phyloP scores from a whole-genome alignment of 1,140 invertebrate genomes.

The Probaryconus sp. region DNA sequence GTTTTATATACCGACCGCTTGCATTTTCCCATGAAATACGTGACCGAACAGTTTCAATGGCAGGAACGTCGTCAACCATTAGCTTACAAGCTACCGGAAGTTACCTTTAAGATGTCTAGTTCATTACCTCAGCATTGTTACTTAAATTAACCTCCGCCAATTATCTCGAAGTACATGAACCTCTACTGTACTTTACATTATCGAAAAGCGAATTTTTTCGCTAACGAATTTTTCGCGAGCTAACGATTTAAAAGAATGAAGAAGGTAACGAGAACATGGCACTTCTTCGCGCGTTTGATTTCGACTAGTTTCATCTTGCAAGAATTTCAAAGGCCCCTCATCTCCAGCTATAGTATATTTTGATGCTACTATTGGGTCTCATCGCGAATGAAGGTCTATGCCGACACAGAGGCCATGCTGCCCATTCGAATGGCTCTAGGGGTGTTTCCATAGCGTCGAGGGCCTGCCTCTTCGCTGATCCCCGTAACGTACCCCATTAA shows the following conservation, averaged over 20 bases:
- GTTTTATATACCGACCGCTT: constrained; percentile 14
- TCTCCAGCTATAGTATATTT: constrained; percentile 45
- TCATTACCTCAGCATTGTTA: too few species aligned
- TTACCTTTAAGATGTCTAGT: background rate
- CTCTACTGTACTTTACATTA: too few species aligned
- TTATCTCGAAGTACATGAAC: too few species aligned
- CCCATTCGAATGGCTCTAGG: constrained; percentile 72
- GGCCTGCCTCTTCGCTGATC: constrained; percentile 67
- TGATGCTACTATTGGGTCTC: constrained; percentile 57
- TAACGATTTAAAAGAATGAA: too few species aligned
- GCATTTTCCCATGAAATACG: constrained; percentile 16
- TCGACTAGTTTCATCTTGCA: constrained; percentile 68
- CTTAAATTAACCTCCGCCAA: too few species aligned
- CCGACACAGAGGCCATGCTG: constrained; percentile 68
- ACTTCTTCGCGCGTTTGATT: constrained; percentile 66
- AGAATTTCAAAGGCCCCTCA: constrained; percentile 68
- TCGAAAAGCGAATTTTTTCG: too few species aligned
- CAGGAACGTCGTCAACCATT: constrained; percentile 2
- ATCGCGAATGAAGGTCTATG: constrained; percentile 45
- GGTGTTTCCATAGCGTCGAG: constrained; percentile 69
- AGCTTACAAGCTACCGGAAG: background rate
- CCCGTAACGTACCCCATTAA: constrained; percentile 54
- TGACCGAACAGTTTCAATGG: constrained; percentile 5
- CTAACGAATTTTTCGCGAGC: too few species aligned
- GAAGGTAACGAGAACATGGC: constrained; percentile 52